Evolutionary conservation across 2,113 vertebrate species (phyloP).

Genomic region (Odobenus rosmarus): DNA sequence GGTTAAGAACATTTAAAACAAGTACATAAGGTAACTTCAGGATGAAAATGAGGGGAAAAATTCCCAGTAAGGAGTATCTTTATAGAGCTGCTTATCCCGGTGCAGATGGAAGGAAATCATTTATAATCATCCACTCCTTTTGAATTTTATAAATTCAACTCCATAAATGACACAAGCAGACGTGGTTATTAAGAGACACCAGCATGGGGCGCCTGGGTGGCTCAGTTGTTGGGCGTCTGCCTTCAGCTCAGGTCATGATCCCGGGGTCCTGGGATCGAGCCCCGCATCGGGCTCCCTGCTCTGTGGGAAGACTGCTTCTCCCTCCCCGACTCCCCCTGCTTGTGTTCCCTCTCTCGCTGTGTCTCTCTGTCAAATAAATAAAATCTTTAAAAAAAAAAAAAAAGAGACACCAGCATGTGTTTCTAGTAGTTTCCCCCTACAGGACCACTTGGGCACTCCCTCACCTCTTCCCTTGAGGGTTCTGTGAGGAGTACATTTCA

Average conservation of each 20-base stretch:
- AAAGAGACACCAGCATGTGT: not conserved
- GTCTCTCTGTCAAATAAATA: no score
- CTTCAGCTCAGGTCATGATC: no score
- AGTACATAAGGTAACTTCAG: not conserved
- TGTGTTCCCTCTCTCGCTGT: no score
- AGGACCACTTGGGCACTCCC: not conserved
- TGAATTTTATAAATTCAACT: not conserved
- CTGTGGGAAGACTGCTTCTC: no score
- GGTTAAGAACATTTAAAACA: constrained; percentile 30
- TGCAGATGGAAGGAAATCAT: not conserved
- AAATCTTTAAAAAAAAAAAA: no score
- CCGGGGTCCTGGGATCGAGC: no score
- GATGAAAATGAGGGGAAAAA: not conserved
- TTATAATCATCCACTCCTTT: not conserved
- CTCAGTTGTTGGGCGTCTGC: no score
- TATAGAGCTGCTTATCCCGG: not conserved
- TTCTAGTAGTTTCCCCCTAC: not conserved
- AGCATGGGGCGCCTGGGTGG: no score
- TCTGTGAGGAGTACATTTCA: not conserved
- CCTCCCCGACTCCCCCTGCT: no score
- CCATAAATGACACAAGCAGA: not conserved
- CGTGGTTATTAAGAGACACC: not conserved
- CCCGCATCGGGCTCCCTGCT: no score
- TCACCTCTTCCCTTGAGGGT: not conserved
- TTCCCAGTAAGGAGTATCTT: not conserved